Evolutionary conservation across 2,113 vertebrate genomes (phyloP), one percentile per base, ranked within the genome.

Genomic region (Tretioscincus oriximinensis): DNA sequence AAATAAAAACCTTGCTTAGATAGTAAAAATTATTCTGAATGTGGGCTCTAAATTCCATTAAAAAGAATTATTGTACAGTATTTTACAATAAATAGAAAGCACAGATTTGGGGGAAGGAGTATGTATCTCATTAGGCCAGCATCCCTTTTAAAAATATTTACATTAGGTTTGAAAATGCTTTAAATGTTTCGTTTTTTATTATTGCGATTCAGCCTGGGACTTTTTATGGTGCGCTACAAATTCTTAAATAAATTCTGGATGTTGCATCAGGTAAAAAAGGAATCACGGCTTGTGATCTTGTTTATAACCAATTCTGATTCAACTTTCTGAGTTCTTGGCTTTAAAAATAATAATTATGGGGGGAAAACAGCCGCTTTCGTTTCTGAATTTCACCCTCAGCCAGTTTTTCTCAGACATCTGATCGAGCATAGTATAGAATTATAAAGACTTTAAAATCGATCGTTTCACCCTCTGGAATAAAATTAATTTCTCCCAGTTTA

Each of bases 381-480:
- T 41, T 74, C 24, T 64, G 58, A 21, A 41, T 24, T 76, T 26
- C 45, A 76, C 63, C 7, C 6, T 47, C 35, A 64, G 3, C 9
- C 16, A 75, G 10, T 4, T 29, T 61, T 77, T 65, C 41, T 5
- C 47, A 8, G 12, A 11, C 14, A 77, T 21, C 21, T 58, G 6
- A 9, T 41, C 49, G 18, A 28, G 35, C 5, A 41, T 12, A 21
- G 60, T 18, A 21, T 18, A 1, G 54, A 58, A 16, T 60, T 14
- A 2, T 1, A n/a, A n/a, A n/a, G 4, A 2, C 18, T 2, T 28
- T 28, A 1, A 1, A 47, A 5, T 65, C 35, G 14, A n/a, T 66
- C 21, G 16, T 28, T 71, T 70, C 54, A 26, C 10, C n/a, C 3
- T n/a, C 67, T 41, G 12, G 51, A 61, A 45, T 9, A 31, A 45